Evolutionary conservation across 1,140 invertebrate species (phyloP).

Genomic region (Pomacea maculata): DNA sequence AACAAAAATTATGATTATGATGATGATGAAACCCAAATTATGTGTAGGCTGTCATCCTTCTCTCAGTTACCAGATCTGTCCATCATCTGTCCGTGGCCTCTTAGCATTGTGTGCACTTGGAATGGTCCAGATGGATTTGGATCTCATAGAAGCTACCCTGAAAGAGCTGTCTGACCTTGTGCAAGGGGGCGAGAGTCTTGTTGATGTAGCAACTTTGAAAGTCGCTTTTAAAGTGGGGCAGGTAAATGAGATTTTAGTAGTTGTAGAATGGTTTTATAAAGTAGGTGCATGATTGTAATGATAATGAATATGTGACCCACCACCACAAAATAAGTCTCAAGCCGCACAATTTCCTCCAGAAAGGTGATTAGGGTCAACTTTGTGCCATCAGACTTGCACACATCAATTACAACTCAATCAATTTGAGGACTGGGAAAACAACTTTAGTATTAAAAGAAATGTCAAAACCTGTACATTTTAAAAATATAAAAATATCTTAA

Average conservation of each 20-base stretch:
- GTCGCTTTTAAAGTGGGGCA: slow-evolving; percentile 19
- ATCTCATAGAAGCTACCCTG: slow-evolving; percentile 72
- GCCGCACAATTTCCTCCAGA: too few species aligned
- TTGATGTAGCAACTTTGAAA: slow-evolving; percentile 29
- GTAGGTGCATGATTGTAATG: too few species aligned
- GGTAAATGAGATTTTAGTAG: neutral
- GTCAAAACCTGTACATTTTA: too few species aligned
- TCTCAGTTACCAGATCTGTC: slow-evolving; percentile 67
- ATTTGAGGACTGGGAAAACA: too few species aligned
- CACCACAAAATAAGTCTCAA: too few species aligned
- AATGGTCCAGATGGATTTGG: slow-evolving; percentile 73
- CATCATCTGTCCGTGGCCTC: slow-evolving; percentile 73
- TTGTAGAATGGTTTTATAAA: too few species aligned
- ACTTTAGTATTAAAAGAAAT: too few species aligned
- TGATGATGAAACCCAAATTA: neutral
- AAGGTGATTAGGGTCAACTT: too few species aligned
- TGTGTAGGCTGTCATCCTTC: neutral
- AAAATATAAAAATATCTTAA: too few species aligned
- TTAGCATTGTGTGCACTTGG: slow-evolving; percentile 76
- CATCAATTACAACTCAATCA: too few species aligned
- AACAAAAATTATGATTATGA: neutral
- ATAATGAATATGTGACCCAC: too few species aligned
- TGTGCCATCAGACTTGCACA: too few species aligned
- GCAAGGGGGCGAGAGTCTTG: slow-evolving; percentile 24
- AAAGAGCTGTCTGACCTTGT: slow-evolving; percentile 69